Evolutionary conservation across 2,888 invertebrate species (phyloP), one percentile per base, ranked within the genome.

Genomic region (Tiphia femorata): DNA sequence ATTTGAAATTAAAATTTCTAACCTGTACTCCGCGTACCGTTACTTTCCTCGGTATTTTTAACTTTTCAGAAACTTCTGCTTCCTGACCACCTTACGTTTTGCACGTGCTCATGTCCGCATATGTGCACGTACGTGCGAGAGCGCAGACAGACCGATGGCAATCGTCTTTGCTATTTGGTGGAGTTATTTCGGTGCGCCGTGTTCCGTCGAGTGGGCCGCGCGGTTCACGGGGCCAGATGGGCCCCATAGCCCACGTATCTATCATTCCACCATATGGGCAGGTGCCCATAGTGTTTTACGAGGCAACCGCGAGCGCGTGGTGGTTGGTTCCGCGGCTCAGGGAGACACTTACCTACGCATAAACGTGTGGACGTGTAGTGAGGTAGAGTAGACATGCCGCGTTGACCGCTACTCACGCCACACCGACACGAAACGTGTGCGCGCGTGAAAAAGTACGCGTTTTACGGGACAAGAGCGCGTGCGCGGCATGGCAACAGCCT

Each of bases 251-350:
- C 41, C 30, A n/a, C n/a, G n/a, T n/a, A 8, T n/a, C 17, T n/a
- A 35, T 33, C 46, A 61, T 50, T 57, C 67, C 66, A 67, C 77
- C 80, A 80, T 76, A 81, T 79, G 79, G 78, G 78, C 82, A 82
- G 82, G 82, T 82, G 82, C 77, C 75, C 65, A 52, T 50, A 49
- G 50, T 41, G 60, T 56, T 72, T 59, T 58, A 58, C 64, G 46
- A 44, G 47, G 33, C 42, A 52, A 30, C 33, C 33, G 29, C 23
- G 33, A 12, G 16, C 20, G 23, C 10, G 46, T 8, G 14, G 10
- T 25, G 17, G 14, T 29, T 23, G 10, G n/a, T 19, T 16, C 10
- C 4, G 3, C 10, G 30, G 30, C 10, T 30, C 30, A n/a, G n/a
- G n/a, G n/a, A n/a, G n/a, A n/a, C n/a, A n/a, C n/a, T n/a, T n/a